Conservation (phyloP, 2,113 vertebrate genomes). For the Glaucomys volans region DNA sequence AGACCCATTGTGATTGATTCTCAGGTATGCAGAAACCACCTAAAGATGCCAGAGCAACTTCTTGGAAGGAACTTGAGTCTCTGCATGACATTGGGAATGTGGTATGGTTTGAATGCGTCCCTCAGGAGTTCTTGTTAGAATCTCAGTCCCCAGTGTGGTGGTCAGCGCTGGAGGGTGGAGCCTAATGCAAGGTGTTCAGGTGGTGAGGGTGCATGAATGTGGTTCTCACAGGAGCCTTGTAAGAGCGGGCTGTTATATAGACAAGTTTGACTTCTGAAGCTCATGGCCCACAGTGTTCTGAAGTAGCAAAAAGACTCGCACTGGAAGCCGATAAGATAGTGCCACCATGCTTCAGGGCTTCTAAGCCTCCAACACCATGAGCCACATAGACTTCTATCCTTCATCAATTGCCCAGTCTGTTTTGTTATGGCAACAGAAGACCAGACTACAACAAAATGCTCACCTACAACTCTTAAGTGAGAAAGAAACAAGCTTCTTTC, state of each 20-base stretch:
- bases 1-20: not conserved
- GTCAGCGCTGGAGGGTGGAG: not conserved
- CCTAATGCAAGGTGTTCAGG: not conserved
- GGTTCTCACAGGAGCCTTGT: not conserved
- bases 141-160: not conserved
- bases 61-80: not conserved
- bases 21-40: not conserved
- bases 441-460: not conserved
- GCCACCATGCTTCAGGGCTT: not conserved
- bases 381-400: not conserved
- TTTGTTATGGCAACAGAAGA: not conserved
- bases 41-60: not conserved
- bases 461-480: not conserved
- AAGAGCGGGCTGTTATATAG: not conserved
- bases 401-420: not conserved
- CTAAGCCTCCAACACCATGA: not conserved
- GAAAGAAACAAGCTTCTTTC: not conserved
- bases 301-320: not conserved
- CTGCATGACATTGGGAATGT: not conserved
- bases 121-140: not conserved
- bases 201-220: not conserved
- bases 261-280: not conserved
- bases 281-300: not conserved
- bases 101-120: not conserved
- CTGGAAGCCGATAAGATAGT: not conserved